Evolutionary conservation across 1,140 invertebrate species (phyloP).

Genomic region (Elymnias hypermnestra): DNA sequence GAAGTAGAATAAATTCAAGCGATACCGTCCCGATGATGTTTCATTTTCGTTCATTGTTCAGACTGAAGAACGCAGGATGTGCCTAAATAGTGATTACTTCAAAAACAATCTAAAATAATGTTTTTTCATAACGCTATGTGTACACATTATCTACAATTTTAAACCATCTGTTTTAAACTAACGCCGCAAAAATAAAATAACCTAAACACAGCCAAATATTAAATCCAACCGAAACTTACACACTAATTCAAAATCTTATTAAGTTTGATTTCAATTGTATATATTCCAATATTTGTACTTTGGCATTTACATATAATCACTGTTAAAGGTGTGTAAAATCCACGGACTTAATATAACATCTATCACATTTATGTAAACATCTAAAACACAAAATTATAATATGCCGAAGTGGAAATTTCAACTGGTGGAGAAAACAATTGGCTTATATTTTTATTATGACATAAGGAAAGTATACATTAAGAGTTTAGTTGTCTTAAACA

Average conservation of each 20-base stretch:
- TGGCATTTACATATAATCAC: slow-evolving; percentile 22
- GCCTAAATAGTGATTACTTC: too few relatives aligned
- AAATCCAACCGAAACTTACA: slow-evolving; percentile 38
- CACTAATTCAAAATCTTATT: slow-evolving; percentile 8
- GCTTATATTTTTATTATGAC: background rate
- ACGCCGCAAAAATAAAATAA: slow-evolving; percentile 22
- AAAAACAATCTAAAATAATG: too few relatives aligned
- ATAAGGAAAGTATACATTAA: too few relatives aligned
- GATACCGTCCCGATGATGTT: too few relatives aligned
- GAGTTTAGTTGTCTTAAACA: too few relatives aligned
- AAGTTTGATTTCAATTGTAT: slow-evolving; percentile 8
- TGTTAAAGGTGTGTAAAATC: slow-evolving; percentile 15
- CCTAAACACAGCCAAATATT: slow-evolving; percentile 60
- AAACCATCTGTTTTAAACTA: too few relatives aligned
- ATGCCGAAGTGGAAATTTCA: background rate
- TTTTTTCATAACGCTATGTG: too few relatives aligned
- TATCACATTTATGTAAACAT: slow-evolving; percentile 40
- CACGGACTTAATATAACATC: slow-evolving; percentile 23
- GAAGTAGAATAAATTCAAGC: too few relatives aligned
- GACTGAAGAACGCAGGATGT: too few relatives aligned
- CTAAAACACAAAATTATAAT: slow-evolving; percentile 25
- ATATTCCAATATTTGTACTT: slow-evolving; percentile 34
- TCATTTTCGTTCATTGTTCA: too few relatives aligned
- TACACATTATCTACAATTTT: too few relatives aligned
- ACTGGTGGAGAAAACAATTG: background rate